Evolutionary conservation across 1,140 invertebrate species (phyloP), one percentile per base, ranked within the genome.

Genomic region (Tribolium madens): DNA sequence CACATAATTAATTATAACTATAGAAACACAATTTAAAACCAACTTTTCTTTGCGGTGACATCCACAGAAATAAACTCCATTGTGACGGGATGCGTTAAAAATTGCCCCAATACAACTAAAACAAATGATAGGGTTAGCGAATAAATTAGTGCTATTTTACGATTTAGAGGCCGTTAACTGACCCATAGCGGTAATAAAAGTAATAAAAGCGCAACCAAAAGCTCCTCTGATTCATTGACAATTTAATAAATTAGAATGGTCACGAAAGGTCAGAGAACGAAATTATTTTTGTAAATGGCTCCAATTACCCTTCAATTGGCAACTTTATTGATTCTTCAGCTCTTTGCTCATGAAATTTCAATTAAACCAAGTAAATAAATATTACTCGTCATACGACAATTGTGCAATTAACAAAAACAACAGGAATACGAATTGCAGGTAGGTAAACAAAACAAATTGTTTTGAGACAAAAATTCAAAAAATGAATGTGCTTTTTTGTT

Each of bases 1-100:
- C 46, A 13, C 50, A 48, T 52, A 72, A 72, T 72, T 72, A 72
- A 72, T 72, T 33, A 72, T 46, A 72, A 71, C 14, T 64, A 64
- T 64, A 31, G 57, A 64, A 14, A 26, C 17, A 64, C 57, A 64
- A 18, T 64, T 64, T 33, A 13, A 1, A 64, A 33, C 10, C 10
- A 33, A 64, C 57, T 64, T 64, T 64, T 18, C 26, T 17, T 50
- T 26, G 31, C 26, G 21, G 1, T 3, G 4, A 33, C 52, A 5
- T 18, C 15, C n/a, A 5, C 17, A 21, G 17, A 57, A 15, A 15
- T 57, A n/a, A 12, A 12, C 10, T 17, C 6, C 9, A 57, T 17
- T 14, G 13, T 12, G 52, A 18, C 7, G 0, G 5, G 14, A 18
- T 57, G 14, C 1, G 52, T 26, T 57, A 17, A 21, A 57, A 57